Evolutionary conservation across 1,140 invertebrate genomes (phyloP).

Genomic region (Calycopis cecrops): DNA sequence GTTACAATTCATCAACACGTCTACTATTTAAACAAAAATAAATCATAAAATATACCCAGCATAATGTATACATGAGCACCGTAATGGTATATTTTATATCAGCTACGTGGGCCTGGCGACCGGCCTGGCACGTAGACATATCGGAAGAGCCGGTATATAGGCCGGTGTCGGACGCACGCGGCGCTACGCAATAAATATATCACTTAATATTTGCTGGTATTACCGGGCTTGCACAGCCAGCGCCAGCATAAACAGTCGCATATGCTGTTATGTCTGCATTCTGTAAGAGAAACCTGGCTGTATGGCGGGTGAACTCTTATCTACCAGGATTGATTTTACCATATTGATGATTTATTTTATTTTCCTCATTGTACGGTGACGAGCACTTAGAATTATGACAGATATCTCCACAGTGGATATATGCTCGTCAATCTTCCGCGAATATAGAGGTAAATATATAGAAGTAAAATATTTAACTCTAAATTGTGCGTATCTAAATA

Average conservation of each 20-base stretch:
- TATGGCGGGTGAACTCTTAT: too few relatives aligned
- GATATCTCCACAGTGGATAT: too few relatives aligned
- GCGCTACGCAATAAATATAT: constrained; percentile 26
- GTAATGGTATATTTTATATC: not conserved
- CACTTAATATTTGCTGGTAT: constrained; percentile 13
- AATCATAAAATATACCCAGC: not conserved
- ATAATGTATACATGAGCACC: not conserved
- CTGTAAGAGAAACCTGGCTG: too few relatives aligned
- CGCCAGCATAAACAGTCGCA: not conserved
- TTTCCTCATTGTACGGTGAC: too few relatives aligned
- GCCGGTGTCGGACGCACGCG: constrained; percentile 28
- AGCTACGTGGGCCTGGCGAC: constrained; percentile 27
- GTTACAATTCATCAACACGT: too few relatives aligned
- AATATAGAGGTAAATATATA: too few relatives aligned
- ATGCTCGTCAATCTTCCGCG: too few relatives aligned
- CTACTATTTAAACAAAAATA: not conserved
- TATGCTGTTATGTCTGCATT: not conserved
- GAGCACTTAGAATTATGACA: too few relatives aligned
- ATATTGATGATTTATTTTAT: too few relatives aligned
- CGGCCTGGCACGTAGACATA: constrained; percentile 43
- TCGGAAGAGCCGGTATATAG: constrained; percentile 34
- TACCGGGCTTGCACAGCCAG: not conserved
- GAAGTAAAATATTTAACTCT: too few relatives aligned
- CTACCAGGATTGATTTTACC: too few relatives aligned
- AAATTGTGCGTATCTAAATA: too few relatives aligned